Evolutionary conservation across 2,888 invertebrate genomes (phyloP).

Genomic region (Clostera curtula): DNA sequence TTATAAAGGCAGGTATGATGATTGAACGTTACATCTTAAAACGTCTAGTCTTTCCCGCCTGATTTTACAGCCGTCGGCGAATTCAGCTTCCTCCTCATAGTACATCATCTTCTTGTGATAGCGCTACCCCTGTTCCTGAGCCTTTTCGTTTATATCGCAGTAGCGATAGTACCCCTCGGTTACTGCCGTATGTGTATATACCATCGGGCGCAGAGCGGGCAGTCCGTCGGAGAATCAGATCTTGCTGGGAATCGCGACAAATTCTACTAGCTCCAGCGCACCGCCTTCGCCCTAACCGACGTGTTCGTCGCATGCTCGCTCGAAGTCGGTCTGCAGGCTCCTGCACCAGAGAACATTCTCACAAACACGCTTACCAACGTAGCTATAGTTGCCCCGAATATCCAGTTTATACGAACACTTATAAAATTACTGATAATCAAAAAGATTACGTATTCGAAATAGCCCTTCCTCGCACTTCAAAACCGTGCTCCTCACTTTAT

Average conservation of each 20-base stretch:
- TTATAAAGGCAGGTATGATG: no score
- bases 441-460: conserved; percentile 43
- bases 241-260: conserved; percentile 17
- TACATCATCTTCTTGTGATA: conserved; percentile 56
- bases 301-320: conserved; percentile 36
- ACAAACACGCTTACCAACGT: conserved; percentile 40
- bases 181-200: conserved; percentile 39
- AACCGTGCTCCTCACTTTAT: conserved; percentile 14
- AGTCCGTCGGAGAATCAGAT: conserved; percentile 30
- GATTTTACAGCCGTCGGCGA: conserved; percentile 58
- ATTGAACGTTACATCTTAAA: no score
- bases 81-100: conserved; percentile 44
- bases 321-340: conserved; percentile 54
- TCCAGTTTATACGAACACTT: conserved; percentile 36
- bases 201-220: conserved; percentile 39
- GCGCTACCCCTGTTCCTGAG: conserved; percentile 41
- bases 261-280: conserved; percentile 13
- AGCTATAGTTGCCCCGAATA: conserved; percentile 54
- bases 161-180: conserved; percentile 25
- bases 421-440: conserved; percentile 43
- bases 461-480: conserved; percentile 18
- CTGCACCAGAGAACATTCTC: conserved; percentile 32
- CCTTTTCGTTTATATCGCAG: conserved; percentile 25
- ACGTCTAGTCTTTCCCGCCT: no score
- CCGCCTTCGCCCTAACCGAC: conserved; percentile 34